Conservation (phyloP, 2,888 invertebrate genomes). For the Eilema griseolum region DNA sequence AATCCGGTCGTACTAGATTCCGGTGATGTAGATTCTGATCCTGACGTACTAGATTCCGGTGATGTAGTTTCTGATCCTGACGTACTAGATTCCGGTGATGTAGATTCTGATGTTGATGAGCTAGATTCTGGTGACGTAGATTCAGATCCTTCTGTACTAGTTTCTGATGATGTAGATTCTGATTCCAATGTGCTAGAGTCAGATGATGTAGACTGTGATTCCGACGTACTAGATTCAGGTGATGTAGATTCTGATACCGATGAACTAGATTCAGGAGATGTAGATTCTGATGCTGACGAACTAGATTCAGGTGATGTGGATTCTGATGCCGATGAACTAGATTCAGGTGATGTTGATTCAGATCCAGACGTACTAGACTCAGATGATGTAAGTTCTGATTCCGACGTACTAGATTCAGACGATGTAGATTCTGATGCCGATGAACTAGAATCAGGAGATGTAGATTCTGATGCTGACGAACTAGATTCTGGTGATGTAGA, state of each 20-base stretch:
- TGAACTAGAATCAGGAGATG: no score
- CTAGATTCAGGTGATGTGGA: no score
- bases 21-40: not conserved
- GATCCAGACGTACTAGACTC: not conserved
- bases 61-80: not conserved
- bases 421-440: not conserved
- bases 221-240: no score
- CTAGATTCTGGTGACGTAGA: not conserved
- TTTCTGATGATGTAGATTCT: not conserved
- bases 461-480: not conserved
- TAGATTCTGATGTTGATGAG: not conserved
- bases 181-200: not conserved
- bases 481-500: not conserved
- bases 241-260: no score
- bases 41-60: not conserved
- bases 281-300: no score
- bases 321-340: no score
- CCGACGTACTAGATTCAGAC: not conserved
- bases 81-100: not conserved
- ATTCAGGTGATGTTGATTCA: constrained; percentile 8
- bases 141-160: not conserved
- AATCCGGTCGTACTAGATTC: not conserved
- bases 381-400: not conserved
- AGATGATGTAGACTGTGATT: no score
- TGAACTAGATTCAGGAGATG: no score